Base-by-base conservation (phyloP, 1,140 invertebrate species). In the Atta colombica region DNA sequence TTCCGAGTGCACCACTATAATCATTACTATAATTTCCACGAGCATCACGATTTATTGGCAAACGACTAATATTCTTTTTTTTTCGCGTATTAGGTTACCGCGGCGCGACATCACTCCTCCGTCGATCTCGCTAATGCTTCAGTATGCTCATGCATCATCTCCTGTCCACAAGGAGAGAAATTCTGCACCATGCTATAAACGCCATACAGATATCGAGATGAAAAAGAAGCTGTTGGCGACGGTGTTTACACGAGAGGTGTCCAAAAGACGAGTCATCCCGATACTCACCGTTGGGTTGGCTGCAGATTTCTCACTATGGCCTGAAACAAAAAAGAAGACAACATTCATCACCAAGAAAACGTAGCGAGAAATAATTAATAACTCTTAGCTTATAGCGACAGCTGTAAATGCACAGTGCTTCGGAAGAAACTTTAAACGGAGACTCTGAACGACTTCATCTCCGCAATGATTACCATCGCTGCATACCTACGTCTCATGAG, bases 241-340 rank as follows among this genome's bases (percentile, higher is more conserved):
- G 55, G 1, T 84, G 69, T 84, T 84, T 84, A 84, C 39, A 61
- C 80, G 80, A 51, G 51, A 60, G 55, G 12, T 84, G 60, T 49
- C 72, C 61, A 7, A 85, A 71, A 55, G 35, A 77, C 68, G 21
- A 66, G 65, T 87, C 75, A 77, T 77, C 35, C 4, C 8, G 25
- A 88, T 87, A 93, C 94, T 94, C 77, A 94, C 94, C 80, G 90
- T 75, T 94, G n/a, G 0, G 92, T 45, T 0, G 90, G 87, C 25
- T 88, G 45, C 25, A 94, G 71, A 28, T 91, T 90, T 49, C 78
- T 90, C 21, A 65, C 75, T 49, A 94, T 65, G 0, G 80, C 31
- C 94, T 94, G 93, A 88, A 94, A 94, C 88, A 92, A 68, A 92
- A 69, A 92, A 91, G 71, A 69, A 75, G 18, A 45, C 53, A 39